Percentiles rank a stretch among this genome's conserved stretches.
Evolutionary conservation across 2,797 vertebrate genomes (phyloP).

Genomic region (Discoglossus pictus): DNA sequence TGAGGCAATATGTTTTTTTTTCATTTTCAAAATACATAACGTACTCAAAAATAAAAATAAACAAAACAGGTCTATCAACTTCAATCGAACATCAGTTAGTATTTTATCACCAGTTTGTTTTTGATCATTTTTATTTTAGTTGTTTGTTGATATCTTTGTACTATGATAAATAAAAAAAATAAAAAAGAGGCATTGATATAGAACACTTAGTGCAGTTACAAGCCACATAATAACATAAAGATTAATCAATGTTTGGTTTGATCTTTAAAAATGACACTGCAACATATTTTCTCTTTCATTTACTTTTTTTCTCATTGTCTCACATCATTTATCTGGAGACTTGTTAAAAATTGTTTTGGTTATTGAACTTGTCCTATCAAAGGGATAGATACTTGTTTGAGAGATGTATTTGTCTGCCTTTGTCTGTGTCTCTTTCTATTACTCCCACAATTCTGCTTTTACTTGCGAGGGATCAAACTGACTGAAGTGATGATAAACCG

Average conservation of each 20-base stretch:
- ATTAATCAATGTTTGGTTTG: slow-evolving; percentile 18
- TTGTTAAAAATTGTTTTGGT: slow-evolving; percentile 58
- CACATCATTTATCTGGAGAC: slow-evolving; percentile 53
- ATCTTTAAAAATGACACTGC: slow-evolving; percentile 9
- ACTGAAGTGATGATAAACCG: slow-evolving; percentile 55
- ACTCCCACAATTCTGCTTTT: slow-evolving; percentile 49
- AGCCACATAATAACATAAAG: neutral
- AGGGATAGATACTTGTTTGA: slow-evolving; percentile 48
- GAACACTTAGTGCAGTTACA: neutral
- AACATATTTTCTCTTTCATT: slow-evolving; percentile 41
- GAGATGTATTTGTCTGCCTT: slow-evolving; percentile 46
- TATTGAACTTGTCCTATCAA: slow-evolving; percentile 58
- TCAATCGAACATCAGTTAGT: too few relatives aligned
- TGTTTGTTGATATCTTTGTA: too few relatives aligned
- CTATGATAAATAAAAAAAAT: too few relatives aligned
- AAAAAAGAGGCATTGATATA: too few relatives aligned
- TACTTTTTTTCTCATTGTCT: slow-evolving; percentile 13
- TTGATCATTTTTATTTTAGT: too few relatives aligned
- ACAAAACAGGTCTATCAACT: too few relatives aligned
- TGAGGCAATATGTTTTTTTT: too few relatives aligned
- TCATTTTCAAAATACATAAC: too few relatives aligned
- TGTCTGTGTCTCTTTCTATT: slow-evolving; percentile 48
- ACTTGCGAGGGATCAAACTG: slow-evolving; percentile 42
- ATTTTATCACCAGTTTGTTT: too few relatives aligned
- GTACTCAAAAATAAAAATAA: too few relatives aligned